phyloP scores from a whole-genome alignment of 1,140 invertebrate genomes.

The Drosophila athabasca region DNA sequence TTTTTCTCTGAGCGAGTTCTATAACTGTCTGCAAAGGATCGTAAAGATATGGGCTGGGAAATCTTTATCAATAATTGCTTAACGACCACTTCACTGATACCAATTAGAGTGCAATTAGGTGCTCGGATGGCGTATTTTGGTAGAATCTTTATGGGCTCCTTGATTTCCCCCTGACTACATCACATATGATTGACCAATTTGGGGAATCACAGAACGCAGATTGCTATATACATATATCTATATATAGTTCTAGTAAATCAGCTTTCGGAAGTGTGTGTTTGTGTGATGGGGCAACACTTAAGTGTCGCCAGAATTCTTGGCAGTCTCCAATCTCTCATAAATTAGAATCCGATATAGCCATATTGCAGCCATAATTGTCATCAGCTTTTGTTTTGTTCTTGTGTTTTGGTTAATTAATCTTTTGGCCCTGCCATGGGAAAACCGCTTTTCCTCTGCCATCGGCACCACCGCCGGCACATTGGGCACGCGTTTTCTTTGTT shows the following conservation, averaged over 20 bases:
- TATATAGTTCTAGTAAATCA: constrained; percentile 10
- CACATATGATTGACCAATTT: constrained; percentile 5
- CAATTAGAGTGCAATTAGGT: constrained; percentile 23
- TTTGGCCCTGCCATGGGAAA: constrained; percentile 32
- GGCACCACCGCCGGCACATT: background rate
- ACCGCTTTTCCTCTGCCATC: constrained; percentile 23
- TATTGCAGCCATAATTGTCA: constrained; percentile 45
- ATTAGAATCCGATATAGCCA: constrained; percentile 36
- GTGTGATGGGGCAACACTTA: constrained; percentile 24
- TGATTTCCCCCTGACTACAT: constrained; percentile 17
- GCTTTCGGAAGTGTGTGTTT: constrained; percentile 17
- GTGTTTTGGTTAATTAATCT: constrained; percentile 51
- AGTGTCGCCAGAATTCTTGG: constrained; percentile 40
- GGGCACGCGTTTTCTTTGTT: constrained; percentile 44
- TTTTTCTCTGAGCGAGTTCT: background rate
- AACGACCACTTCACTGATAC: constrained; percentile 24
- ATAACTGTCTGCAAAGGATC: constrained; percentile 3
- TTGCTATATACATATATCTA: constrained; percentile 2
- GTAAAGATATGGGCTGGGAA: constrained; percentile 27
- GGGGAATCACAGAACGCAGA: constrained; percentile 5
- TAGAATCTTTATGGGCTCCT: constrained; percentile 29
- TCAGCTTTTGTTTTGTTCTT: constrained; percentile 8
- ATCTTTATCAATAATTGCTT: constrained; percentile 39
- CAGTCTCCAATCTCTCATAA: constrained; percentile 26
- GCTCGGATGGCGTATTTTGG: constrained; percentile 33